Base-by-base conservation (phyloP, 2,888 invertebrate genomes). In the Phortica okadai region DNA sequence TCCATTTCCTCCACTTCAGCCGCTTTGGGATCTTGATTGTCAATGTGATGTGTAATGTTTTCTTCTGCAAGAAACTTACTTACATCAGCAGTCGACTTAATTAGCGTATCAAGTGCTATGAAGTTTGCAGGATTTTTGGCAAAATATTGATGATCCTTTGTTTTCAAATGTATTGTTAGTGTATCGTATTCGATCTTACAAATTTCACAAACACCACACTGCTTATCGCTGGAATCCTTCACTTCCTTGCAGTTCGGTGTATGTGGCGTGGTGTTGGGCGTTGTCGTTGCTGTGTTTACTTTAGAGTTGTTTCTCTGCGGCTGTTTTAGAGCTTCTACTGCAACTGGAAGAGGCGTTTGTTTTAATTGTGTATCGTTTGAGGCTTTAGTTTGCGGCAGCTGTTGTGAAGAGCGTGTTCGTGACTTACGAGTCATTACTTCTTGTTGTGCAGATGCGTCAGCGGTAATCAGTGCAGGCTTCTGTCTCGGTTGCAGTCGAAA, bases 161-260 rank as follows among this genome's bases (percentile, higher is more conserved):
- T 95, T 81, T 95, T 94, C 25, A 96, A 92, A 88, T 96, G 96
- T 80, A 94, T 93, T 16, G 93, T 93, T 14, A 95, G 92, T 87
- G 94, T 95, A 77, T 93, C 93, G 90, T 95, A 96, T 85, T 95
- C 95, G 72, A 94, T 92, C 88, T 95, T 95, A 91, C 96, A 96
- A 90, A 96, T 95, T 92, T 96, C 96, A 92, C 96, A 96, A 88
- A 95, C 96, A 21, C 96, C 96, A 64, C 93, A 93, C 80, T 92
- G 91, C 67, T 91, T 91, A 3, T 91, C 91, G 45, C 88, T 90
- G 0, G 91, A 85, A 56, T 90, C 90, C 74, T 89, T 89, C 3
- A 77, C 74, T 25, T 88, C 83, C 54, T 82, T 77, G 73, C 82
- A 85, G 41, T 80, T 79, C 11, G 45, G 70, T 16, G 69, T 75